Percentiles rank a stretch among this genome's conserved stretches.
Conservation (phyloP, 2,888 invertebrate genomes). For the Microplitis deprimator region DNA sequence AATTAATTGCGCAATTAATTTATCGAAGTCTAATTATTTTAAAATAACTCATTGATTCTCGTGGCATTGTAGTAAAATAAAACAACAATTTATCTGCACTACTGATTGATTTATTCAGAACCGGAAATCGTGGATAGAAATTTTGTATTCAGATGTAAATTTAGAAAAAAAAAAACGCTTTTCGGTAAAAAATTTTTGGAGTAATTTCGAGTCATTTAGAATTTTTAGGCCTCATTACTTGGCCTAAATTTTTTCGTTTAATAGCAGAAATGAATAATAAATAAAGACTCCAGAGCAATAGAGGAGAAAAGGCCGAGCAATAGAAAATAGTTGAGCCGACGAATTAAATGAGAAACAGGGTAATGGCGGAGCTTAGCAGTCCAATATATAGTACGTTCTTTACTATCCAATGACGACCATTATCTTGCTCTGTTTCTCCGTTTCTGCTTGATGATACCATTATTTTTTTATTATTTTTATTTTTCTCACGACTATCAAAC, state of each 20-base stretch:
- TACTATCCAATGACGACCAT: slow-evolving; percentile 20
- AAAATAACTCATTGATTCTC: too few species aligned
- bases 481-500: background rate
- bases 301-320: too few species aligned
- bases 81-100: too few species aligned
- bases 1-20: too few species aligned
- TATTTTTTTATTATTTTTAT: background rate
- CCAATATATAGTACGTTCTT: background rate
- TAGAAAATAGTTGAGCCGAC: background rate
- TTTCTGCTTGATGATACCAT: background rate
- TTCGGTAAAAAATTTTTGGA: too few species aligned
- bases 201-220: too few species aligned
- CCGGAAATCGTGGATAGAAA: too few species aligned
- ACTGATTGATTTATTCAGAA: too few species aligned
- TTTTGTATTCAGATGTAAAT: too few species aligned
- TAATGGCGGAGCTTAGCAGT: slow-evolving; percentile 20
- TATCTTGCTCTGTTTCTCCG: slow-evolving; percentile 7
- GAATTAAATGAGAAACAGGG: slow-evolving; percentile 6
- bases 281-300: background rate
- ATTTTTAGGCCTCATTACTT: background rate
- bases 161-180: too few species aligned
- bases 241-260: background rate
- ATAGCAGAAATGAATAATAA: background rate
- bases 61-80: too few species aligned
- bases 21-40: too few species aligned